Evolutionary conservation across 2,113 vertebrate species (phyloP).

Genomic region (Gavia stellata): DNA sequence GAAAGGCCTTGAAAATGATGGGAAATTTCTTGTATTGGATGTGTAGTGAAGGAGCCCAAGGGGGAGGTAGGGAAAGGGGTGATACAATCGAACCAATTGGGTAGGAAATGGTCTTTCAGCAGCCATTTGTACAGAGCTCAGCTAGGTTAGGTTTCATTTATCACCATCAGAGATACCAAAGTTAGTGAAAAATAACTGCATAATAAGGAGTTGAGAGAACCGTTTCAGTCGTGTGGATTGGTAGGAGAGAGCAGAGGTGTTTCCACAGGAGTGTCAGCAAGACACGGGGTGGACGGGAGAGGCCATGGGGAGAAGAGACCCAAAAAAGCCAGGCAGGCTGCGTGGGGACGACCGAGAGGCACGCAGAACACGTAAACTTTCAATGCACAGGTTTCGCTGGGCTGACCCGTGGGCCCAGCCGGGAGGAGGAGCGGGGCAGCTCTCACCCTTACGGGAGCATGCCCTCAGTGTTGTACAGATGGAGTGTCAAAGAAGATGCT

Average conservation of each 20-base stretch:
- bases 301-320: not conserved
- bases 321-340: not conserved
- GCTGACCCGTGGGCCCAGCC: not conserved
- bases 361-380: rapidly evolving
- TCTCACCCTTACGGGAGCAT: not conserved
- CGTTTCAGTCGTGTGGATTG: rapidly evolving
- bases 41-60: not conserved
- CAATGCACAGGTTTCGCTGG: not conserved
- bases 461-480: rapidly evolving
- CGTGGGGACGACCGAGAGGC: not conserved
- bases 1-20: not conserved
- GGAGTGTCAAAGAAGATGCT: not conserved
- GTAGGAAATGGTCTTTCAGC: not conserved
- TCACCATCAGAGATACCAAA: not conserved
- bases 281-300: not conserved
- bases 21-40: not conserved
- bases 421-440: not conserved
- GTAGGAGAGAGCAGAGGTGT: not conserved
- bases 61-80: not conserved
- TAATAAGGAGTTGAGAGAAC: not conserved
- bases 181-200: not conserved
- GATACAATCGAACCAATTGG: not conserved
- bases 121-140: not conserved
- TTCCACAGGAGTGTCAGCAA: not conserved
- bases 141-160: not conserved